These are phyloP conservation scores for Temnothorax rugatulus DNA, from an alignment of 2,888 invertebrate genomes.

Conservation along the genomic window DNA sequence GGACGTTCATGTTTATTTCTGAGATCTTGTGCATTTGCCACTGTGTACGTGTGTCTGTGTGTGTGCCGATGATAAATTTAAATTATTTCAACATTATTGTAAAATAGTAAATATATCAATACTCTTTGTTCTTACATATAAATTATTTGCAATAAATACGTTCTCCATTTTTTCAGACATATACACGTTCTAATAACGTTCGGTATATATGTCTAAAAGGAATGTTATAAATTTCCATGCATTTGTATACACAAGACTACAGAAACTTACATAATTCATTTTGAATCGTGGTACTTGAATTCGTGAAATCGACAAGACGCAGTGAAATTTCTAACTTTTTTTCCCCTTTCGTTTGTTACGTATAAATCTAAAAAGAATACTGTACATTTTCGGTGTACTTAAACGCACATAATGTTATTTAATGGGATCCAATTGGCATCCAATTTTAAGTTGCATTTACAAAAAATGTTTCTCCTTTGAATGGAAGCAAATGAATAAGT, in stretches of 20 bases:
- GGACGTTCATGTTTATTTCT: slow-evolving; percentile 58
- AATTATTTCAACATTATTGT: slow-evolving; percentile 48
- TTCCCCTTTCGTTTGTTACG: slow-evolving; percentile 18
- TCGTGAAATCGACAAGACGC: slow-evolving; percentile 61
- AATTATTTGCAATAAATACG: slow-evolving; percentile 48
- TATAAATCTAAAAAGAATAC: slow-evolving; percentile 13
- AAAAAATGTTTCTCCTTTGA: slow-evolving; percentile 26
- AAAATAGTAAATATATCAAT: slow-evolving; percentile 46
- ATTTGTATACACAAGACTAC: slow-evolving; percentile 59
- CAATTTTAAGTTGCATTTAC: neutral
- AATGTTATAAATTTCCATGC: slow-evolving; percentile 38
- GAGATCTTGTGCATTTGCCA: slow-evolving; percentile 54
- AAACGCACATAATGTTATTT: slow-evolving; percentile 23
- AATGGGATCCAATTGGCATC: slow-evolving; percentile 22
- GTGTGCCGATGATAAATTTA: slow-evolving; percentile 48
- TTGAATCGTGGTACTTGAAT: slow-evolving; percentile 56
- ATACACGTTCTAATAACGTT: slow-evolving; percentile 30
- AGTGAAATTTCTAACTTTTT: slow-evolving; percentile 42
- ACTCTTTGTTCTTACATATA: slow-evolving; percentile 44
- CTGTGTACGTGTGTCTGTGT: slow-evolving; percentile 19
- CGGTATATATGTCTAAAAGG: slow-evolving; percentile 38
- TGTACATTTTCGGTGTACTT: neutral
- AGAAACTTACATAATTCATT: slow-evolving; percentile 49
- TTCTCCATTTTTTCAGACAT: slow-evolving; percentile 28
- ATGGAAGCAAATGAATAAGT: slow-evolving; percentile 49